phyloP scores from a whole-genome alignment of 1,140 invertebrate genomes.

The Chelonus insularis region DNA sequence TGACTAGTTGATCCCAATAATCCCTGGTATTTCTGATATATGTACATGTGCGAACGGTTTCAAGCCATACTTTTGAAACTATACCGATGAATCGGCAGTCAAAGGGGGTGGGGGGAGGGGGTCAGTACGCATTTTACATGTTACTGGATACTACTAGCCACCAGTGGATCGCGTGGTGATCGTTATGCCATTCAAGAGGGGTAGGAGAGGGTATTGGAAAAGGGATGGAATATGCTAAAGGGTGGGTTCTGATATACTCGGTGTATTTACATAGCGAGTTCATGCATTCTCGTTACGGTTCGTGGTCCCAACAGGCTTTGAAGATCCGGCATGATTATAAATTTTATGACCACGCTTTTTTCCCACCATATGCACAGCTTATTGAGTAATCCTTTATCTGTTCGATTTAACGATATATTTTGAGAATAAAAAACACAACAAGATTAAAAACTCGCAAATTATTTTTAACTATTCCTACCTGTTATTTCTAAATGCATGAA shows the following conservation, averaged over 20 bases:
- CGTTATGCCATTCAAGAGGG: neutral
- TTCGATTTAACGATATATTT: conserved; percentile 5
- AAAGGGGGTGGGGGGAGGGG: neutral
- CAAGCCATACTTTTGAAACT: neutral
- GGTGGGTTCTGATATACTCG: conserved; percentile 10
- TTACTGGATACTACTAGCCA: neutral
- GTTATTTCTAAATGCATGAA: neutral
- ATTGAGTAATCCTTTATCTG: conserved; percentile 8
- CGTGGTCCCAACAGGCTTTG: conserved; percentile 10
- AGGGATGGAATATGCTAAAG: neutral
- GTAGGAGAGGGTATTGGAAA: neutral
- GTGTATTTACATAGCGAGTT: conserved; percentile 18
- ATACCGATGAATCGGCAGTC: neutral
- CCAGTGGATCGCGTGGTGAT: neutral
- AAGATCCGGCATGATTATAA: conserved; percentile 17
- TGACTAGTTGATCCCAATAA: conserved; percentile 8
- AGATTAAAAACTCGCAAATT: conserved; percentile 11
- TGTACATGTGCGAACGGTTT: neutral
- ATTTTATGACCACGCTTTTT: conserved; percentile 15
- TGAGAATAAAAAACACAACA: neutral
- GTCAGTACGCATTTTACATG: conserved; percentile 1
- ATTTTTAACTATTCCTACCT: neutral
- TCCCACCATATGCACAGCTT: neutral
- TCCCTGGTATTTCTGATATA: conserved; percentile 10
- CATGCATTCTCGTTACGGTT: conserved; percentile 17